Conservation (phyloP, 2,797 vertebrate species). For the Ptychadena robeensis region DNA sequence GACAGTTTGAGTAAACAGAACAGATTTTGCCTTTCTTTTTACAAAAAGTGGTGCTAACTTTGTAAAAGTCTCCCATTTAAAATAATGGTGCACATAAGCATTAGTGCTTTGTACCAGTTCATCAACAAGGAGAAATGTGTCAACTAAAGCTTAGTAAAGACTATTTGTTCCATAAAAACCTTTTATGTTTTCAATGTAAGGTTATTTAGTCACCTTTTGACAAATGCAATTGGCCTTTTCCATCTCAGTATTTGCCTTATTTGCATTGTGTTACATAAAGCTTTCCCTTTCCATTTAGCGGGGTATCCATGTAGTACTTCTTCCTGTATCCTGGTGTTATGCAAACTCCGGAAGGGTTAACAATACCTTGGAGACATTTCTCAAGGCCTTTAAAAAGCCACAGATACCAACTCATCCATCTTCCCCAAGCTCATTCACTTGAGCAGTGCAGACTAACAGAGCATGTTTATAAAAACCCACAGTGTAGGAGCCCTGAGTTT, state of each 20-base stretch:
- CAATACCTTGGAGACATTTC: constrained; percentile 26
- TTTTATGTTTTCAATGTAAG: constrained; percentile 1
- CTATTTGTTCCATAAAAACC: background rate
- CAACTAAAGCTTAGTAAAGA: background rate
- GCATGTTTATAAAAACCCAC: constrained; percentile 57
- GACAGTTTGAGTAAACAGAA: background rate
- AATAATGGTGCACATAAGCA: background rate
- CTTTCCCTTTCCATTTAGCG: background rate
- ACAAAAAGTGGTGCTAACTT: constrained; percentile 12
- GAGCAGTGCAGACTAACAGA: constrained; percentile 50
- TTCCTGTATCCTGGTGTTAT: background rate
- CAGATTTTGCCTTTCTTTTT: background rate
- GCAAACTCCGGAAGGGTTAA: constrained; percentile 40
- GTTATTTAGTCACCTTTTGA: background rate
- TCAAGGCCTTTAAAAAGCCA: constrained; percentile 30
- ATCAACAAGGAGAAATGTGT: background rate
- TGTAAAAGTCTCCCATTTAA: constrained; percentile 4
- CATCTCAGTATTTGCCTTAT: background rate
- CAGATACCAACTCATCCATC: constrained; percentile 46
- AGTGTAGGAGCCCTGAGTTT: constrained; percentile 46
- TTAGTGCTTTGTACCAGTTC: background rate
- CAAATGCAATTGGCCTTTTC: background rate
- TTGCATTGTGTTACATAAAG: background rate
- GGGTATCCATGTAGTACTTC: background rate
- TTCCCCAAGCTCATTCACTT: constrained; percentile 48